Percentiles rank a stretch among this genome's conserved stretches.
phyloP scores from a whole-genome alignment of 2,113 vertebrate species.

The Caretta caretta region DNA sequence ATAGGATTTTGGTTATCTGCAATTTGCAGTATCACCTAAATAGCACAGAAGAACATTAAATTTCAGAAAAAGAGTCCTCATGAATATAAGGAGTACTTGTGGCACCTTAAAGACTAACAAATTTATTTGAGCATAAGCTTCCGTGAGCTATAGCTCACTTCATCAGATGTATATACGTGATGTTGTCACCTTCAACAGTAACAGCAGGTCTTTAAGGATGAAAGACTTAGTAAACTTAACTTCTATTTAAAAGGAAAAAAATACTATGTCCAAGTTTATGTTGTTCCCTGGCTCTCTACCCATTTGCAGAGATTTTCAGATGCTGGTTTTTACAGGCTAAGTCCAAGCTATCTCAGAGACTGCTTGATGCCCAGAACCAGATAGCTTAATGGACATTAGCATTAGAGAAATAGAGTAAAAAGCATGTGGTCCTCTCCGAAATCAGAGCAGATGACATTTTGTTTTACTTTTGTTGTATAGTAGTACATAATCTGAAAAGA shows the following conservation, averaged over 20 bases:
- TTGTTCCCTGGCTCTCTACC: neutral
- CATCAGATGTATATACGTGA: neutral
- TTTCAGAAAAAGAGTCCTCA: neutral
- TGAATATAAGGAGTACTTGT: neutral
- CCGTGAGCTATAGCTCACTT: too few relatives aligned
- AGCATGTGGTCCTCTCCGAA: neutral
- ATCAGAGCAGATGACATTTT: neutral
- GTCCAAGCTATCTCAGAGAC: neutral
- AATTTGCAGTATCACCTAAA: neutral
- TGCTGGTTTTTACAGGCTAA: neutral
- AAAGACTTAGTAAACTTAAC: neutral
- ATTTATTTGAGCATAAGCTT: too few relatives aligned
- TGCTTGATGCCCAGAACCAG: rapidly evolving
- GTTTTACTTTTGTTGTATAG: neutral
- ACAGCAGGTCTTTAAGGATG: neutral
- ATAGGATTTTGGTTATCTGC: neutral
- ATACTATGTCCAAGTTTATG: neutral
- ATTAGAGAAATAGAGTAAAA: neutral
- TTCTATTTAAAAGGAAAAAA: neutral
- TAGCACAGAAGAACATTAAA: neutral
- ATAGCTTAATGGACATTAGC: neutral
- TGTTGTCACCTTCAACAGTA: neutral
- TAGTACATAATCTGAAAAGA: neutral
- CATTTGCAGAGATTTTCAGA: neutral
- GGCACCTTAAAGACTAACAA: too few relatives aligned